phyloP scores from a whole-genome alignment of 2,888 invertebrate species.

The Ophonus ardosiacus region DNA sequence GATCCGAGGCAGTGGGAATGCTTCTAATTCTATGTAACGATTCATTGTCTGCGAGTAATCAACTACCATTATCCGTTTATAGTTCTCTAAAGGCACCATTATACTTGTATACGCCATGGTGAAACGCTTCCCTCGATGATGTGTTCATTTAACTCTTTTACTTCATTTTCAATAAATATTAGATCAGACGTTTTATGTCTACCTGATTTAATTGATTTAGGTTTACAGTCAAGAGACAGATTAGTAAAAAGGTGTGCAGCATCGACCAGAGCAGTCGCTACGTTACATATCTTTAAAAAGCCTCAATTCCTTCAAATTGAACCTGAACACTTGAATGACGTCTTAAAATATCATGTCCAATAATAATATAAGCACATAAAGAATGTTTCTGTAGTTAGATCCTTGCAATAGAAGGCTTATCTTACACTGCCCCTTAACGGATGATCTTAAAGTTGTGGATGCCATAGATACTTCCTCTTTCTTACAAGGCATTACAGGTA shows the following conservation, averaged over 20 bases:
- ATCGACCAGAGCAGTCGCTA: background rate
- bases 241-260: background rate
- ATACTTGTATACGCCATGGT: too few relatives aligned
- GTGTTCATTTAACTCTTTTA: background rate
- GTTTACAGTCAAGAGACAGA: background rate
- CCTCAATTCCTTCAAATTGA: background rate
- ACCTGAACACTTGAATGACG: background rate
- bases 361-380: background rate
- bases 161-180: background rate
- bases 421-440: background rate
- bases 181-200: background rate
- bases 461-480: conserved; percentile 6
- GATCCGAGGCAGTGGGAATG: too few relatives aligned
- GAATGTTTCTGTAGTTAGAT: background rate
- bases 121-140: background rate
- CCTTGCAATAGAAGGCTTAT: background rate
- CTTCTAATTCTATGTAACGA: too few relatives aligned
- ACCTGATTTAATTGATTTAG: background rate
- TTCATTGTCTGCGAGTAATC: too few relatives aligned
- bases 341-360: too few relatives aligned
- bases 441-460: background rate
- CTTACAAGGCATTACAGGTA: too few relatives aligned
- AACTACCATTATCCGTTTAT: too few relatives aligned
- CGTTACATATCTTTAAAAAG: background rate
- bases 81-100: too few relatives aligned